Conservation (phyloP, 92 coral and sea anemone genomes). For the Micromussa lordhowensis region DNA sequence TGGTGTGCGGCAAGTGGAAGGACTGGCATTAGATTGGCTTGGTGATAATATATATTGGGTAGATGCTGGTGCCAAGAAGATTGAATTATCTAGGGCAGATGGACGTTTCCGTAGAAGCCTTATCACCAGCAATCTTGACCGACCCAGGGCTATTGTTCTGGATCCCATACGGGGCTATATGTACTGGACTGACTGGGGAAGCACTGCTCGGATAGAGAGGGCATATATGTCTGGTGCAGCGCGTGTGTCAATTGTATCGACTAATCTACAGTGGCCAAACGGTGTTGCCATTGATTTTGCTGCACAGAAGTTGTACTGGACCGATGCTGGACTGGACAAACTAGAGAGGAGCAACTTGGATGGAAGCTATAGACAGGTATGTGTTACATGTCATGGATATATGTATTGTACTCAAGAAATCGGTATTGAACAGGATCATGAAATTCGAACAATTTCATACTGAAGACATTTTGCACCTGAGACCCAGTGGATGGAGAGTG, state of each 20-base stretch:
- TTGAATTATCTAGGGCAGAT: conserved; percentile 93
- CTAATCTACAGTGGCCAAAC: conserved; percentile 83
- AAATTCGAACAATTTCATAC: neutral
- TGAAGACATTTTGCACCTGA: neutral
- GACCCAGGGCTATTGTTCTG: conserved; percentile 89
- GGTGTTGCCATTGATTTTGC: conserved; percentile 83
- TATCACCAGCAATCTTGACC: conserved; percentile 67
- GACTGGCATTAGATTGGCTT: conserved; percentile 91
- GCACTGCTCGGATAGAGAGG: conserved; percentile 72
- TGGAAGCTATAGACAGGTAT: conserved; percentile 74
- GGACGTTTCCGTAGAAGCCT: conserved; percentile 84
- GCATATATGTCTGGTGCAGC: conserved; percentile 82
- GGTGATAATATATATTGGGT: conserved; percentile 96
- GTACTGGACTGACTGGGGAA: conserved; percentile 99
- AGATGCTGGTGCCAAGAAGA: conserved; percentile 88
- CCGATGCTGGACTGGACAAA: conserved; percentile 91
- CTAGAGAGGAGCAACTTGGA: conserved; percentile 83
- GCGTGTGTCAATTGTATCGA: conserved; percentile 61
- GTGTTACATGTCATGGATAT: neutral
- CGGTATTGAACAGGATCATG: neutral
- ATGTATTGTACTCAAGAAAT: too few species aligned
- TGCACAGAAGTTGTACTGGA: conserved; percentile 84
- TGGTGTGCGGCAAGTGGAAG: conserved; percentile 87
- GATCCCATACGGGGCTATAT: conserved; percentile 86
- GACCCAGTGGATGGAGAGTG: neutral